Evolutionary conservation across 2,113 vertebrate genomes (phyloP), one percentile per base, ranked within the genome.

Genomic region (Aplodontia rufa): DNA sequence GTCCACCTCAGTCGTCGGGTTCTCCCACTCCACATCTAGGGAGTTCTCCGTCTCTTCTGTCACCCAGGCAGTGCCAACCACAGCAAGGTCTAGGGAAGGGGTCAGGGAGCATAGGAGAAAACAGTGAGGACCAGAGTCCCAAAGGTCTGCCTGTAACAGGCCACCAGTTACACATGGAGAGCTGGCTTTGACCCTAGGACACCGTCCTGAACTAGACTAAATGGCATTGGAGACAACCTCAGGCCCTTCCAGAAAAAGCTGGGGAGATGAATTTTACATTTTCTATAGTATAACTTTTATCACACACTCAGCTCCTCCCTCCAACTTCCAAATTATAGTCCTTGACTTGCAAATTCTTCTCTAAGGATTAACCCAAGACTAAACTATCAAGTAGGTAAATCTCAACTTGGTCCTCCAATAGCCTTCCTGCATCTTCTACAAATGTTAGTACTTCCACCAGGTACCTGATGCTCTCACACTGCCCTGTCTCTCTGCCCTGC

Each of bases 11-110:
- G 97, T 91, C 3, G 90, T 80, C 0, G 99, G 99, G 91, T 99
- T 99, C 97, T 99, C 97, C 99, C 99, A 99, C 92, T 99, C 99
- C 96, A 99, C 99, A 37, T 99, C 98, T 40, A 99, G 98, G 0
- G 99, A 98, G 86, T 98, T 97, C 45, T 99, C 99, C 2, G 98
- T 99, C 98, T 99, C 98, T 28, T 99, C 99, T 0, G 98, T 98
- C 96, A 99, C 99, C 97, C 98, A 98, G 30, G 99, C 97, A 47
- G 98, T 98, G 96, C 93, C 97, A 35, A 98, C 97, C 35, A 90
- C 75, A 64, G 98, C 97, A 5, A 98, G 96, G 80, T 97, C 99
- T 99, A 89, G 13, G 55, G 75, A 51, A 53, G 47, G 83, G 26
- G 69, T 9, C 26, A 69, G 35, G 93, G 5, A 69, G 87, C 1